Base-by-base conservation (phyloP, 2,113 vertebrate genomes). In the Actinemys pallida region DNA sequence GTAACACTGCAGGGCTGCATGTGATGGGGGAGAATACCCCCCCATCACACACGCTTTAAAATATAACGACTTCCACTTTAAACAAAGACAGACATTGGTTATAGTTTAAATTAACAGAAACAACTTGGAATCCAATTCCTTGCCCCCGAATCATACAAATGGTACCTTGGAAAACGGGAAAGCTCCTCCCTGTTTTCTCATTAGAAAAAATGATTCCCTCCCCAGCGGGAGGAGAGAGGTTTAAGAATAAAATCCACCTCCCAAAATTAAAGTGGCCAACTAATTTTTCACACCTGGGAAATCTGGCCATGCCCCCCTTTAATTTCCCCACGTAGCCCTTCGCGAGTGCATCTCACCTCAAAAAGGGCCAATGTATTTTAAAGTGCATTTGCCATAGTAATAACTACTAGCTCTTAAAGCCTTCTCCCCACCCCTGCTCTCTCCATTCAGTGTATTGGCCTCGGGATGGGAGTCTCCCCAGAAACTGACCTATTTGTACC, bases 321-420 rank as follows among this genome's bases (percentile, higher is more conserved):
- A 69, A 89, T 69, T 95, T 94, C 92, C 95, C 91, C 56, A 62
- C 1, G 0, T 81, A 76, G 81, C 52, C 35, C 95, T 96, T 94
- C 31, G 69, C 4, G 69, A 92, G 87, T 96, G 94, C 95, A 90
- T 92, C 91, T 75, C 81, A 84, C 93, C 81, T 95, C 87, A 92
- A 88, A 69, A 86, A 88, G 93, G 95, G 93, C 94, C 93, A 24
- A 83, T 81, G 1, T 50, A 90, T 89, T 88, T 89, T 98, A 98
- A 98, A 98, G 97, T 98, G 97, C 97, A 95, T 97, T 97, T 97
- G 92, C 96, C 93, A 94, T 89, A 94, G 90, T 95, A 92, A 97
- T 96, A 84, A 95, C 96, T 95, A 91, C 96, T 94, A 96, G 93
- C 94, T 94, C 93, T 92, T 80, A 94, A 95, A 97, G 96, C 93